These are phyloP conservation scores for Percopsis transmontana DNA, from an alignment of 2,113 vertebrate genomes.

Conservation along the genomic window DNA sequence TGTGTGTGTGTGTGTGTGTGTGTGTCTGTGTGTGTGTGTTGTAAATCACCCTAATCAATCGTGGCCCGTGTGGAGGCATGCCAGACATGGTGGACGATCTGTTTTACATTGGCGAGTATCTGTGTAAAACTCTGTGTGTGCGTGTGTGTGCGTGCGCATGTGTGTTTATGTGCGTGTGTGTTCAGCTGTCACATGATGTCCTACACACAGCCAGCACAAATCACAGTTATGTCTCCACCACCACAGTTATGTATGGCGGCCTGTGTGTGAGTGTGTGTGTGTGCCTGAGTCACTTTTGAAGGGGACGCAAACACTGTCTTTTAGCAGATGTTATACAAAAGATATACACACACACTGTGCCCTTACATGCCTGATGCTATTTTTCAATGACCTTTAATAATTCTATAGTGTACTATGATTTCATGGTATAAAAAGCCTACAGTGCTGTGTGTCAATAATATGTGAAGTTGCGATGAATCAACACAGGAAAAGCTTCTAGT, in stretches of 20 bases:
- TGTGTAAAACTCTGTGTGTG: conserved; percentile 7
- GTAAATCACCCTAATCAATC: conserved; percentile 62
- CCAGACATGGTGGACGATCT: conserved; percentile 48
- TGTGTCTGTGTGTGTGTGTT: conserved; percentile 10
- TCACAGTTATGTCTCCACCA: conserved; percentile 45
- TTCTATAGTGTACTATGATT: too few relatives aligned
- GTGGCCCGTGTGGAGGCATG: conserved; percentile 51
- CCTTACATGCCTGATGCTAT: too few relatives aligned
- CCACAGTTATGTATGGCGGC: conserved; percentile 15
- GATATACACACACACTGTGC: too few relatives aligned
- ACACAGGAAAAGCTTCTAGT: too few relatives aligned
- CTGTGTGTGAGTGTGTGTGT: conserved; percentile 12
- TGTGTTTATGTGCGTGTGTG: conserved; percentile 9
- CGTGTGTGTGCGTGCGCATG: neutral
- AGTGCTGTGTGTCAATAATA: too few relatives aligned
- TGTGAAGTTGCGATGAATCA: too few relatives aligned
- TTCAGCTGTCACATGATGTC: conserved; percentile 54
- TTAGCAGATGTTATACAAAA: too few relatives aligned
- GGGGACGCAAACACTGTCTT: too few relatives aligned
- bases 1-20: conserved; percentile 2
- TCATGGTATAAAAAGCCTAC: too few relatives aligned
- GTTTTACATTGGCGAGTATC: conserved; percentile 49
- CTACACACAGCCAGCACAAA: conserved; percentile 56
- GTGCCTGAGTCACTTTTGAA: neutral
- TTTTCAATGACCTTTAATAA: too few relatives aligned